These are phyloP conservation scores for Falco columbarius DNA, from an alignment of 2,797 vertebrate species.

Conservation along the genomic window DNA sequence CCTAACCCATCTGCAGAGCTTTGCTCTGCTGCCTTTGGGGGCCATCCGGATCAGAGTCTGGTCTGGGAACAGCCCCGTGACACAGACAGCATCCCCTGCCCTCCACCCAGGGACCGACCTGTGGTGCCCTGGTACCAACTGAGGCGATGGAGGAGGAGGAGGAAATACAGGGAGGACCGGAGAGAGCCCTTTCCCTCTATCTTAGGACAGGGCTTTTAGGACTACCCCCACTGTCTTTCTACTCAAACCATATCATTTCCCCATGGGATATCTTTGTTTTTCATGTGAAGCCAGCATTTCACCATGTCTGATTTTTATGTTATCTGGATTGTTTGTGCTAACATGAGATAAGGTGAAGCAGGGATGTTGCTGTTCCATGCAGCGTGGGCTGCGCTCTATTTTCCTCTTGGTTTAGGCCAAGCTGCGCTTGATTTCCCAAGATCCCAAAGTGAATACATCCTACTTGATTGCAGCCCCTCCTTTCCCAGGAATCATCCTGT, in stretches of 20 bases:
- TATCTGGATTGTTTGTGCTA: background rate
- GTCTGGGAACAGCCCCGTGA: background rate
- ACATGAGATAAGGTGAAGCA: background rate
- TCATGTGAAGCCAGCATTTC: background rate
- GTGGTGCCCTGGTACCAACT: background rate
- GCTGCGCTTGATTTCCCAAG: background rate
- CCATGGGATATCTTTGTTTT: background rate
- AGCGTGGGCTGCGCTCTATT: background rate
- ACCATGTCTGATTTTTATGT: background rate
- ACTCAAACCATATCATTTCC: background rate
- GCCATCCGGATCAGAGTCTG: background rate
- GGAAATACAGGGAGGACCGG: background rate
- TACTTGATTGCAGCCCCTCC: background rate
- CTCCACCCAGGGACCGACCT: background rate
- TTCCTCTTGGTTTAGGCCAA: background rate
- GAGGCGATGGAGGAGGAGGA: background rate
- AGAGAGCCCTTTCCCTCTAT: background rate
- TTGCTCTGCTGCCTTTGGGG: background rate
- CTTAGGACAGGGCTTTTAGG: background rate
- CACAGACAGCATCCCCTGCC: background rate
- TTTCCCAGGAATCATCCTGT: constrained; percentile 17
- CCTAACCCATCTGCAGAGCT: background rate
- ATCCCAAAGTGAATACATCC: background rate
- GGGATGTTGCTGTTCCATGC: accelerated
- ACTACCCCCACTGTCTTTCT: background rate